Evolutionary conservation across 35 echinoderm and acorn worm genomes (phyloP).

Genomic region (Strongylocentrotus purpuratus): DNA sequence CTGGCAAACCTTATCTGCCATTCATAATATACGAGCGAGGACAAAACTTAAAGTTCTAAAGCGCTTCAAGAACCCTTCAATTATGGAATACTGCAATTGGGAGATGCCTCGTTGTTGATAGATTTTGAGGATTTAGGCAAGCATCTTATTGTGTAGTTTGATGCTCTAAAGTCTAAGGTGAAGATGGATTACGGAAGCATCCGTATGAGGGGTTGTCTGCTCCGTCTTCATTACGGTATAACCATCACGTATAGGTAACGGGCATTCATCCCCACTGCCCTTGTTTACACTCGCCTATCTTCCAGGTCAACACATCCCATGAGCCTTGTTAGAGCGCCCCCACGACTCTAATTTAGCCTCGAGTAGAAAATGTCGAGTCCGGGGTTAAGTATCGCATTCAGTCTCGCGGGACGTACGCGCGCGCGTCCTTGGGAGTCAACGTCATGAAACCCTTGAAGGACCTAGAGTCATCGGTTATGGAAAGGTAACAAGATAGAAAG

Average conservation of each 20-base stretch:
- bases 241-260: background rate
- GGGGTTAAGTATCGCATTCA: background rate
- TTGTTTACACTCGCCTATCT: background rate
- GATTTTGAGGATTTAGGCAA: background rate
- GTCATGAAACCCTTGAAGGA: background rate
- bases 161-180: background rate
- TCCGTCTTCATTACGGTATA: background rate
- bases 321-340: constrained; percentile 14
- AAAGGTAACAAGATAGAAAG: background rate
- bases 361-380: background rate
- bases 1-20: background rate
- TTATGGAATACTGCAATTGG: background rate
- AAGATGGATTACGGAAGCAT: background rate
- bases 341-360: background rate
- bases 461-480: background rate
- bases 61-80: background rate
- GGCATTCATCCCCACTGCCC: background rate
- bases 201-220: background rate
- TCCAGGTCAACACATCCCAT: background rate
- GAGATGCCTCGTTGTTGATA: background rate
- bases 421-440: background rate
- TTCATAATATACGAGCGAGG: background rate
- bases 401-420: background rate
- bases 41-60: background rate
- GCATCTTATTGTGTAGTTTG: background rate